Evolutionary conservation across 2,888 invertebrate species (phyloP), one percentile per base, ranked within the genome.

Genomic region (Phymatocera aterrima): DNA sequence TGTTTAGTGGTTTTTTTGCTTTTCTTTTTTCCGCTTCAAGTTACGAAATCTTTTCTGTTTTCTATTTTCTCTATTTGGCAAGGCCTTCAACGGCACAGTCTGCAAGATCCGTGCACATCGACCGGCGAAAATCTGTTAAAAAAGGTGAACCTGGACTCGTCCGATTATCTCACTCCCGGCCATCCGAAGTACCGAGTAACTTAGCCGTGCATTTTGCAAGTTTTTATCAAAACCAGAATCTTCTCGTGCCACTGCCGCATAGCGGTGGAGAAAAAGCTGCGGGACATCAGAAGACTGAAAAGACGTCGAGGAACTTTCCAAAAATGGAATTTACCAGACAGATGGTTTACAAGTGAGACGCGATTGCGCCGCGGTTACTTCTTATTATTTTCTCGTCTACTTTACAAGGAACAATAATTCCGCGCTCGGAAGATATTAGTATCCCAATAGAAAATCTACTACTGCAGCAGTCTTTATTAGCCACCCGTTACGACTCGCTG

Each of bases 271-370:
- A 60, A 75, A 43, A 57, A 57, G 21, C 40, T n/a, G 0, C 34
- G n/a, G 21, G 28, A 34, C 51, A 28, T 24, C 12, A 24, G 57
- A 12, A 21, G n/a, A n/a, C n/a, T n/a, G n/a, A n/a, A 18, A 43
- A 75, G 21, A n/a, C 57, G 79, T 70, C 60, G 78, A 61, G 24
- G 57, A 74, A 72, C 31, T 70, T 65, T 72, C 72, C 79, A 60
- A 81, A 79, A 78, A 79, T 81, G 18, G 85, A 86, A 70, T 87
- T 87, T 21, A 87, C 87, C 31, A 81, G 86, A 51, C 86, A 85
- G 79, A 87, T 87, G 87, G 83, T 87, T 79, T 82, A 85, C 68
- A 84, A 82, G 87, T 87, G 81, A 84, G 82, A n/a, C n/a, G n/a
- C n/a, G n/a, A n/a, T n/a, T n/a, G n/a, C n/a, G n/a, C n/a, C 65